Evolutionary conservation across 1,140 invertebrate species (phyloP).

Genomic region (Caenorhabditis briggsae): DNA sequence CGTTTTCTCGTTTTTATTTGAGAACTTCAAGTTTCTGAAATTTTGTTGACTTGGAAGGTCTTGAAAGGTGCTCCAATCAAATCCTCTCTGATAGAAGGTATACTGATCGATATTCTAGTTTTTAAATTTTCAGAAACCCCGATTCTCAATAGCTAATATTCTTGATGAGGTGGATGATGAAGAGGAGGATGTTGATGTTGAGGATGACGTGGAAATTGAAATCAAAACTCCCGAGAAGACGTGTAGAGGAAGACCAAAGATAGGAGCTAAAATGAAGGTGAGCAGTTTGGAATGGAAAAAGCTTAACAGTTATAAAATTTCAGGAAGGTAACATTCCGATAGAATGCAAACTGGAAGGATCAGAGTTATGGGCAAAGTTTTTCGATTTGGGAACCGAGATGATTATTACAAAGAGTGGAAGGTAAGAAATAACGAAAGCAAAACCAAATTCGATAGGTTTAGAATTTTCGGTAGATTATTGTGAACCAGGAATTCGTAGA

Average conservation of each 20-base stretch:
- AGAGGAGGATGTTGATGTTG: conserved; percentile 31
- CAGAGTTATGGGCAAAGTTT: conserved; percentile 98
- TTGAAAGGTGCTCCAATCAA: too few relatives aligned
- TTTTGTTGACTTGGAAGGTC: too few relatives aligned
- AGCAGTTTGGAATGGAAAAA: neutral
- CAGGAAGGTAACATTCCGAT: conserved; percentile 56
- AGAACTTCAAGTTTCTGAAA: neutral
- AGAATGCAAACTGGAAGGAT: conserved; percentile 85
- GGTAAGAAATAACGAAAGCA: conserved; percentile 82
- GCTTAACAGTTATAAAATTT: neutral
- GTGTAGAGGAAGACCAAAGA: neutral
- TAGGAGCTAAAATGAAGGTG: conserved; percentile 37
- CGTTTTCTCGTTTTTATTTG: conserved; percentile 54
- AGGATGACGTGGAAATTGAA: conserved; percentile 1
- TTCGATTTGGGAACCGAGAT: conserved; percentile 98
- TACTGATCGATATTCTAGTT: neutral
- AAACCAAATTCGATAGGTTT: neutral
- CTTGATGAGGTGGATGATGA: conserved; percentile 18
- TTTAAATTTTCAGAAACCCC: conserved; percentile 13
- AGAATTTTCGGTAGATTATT: neutral
- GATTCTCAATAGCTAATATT: conserved; percentile 41
- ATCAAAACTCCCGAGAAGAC: neutral
- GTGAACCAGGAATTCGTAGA: too few relatives aligned
- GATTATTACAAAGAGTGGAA: conserved; percentile 99
- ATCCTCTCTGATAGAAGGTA: neutral